Conservation (phyloP, 2,888 invertebrate species). For the Apotomis capreana region DNA sequence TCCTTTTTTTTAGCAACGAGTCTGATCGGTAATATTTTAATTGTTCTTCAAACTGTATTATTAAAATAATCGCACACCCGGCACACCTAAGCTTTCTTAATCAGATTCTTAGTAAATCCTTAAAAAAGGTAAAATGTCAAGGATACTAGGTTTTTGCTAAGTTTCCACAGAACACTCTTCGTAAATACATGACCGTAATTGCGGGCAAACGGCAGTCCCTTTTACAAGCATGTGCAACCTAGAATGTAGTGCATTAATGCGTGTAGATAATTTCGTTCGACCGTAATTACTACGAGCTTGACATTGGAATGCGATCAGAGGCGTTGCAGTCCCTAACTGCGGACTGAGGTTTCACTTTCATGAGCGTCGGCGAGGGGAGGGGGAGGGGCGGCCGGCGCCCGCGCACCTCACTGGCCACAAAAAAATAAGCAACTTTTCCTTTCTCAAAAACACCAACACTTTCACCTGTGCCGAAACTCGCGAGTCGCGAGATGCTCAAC, state of each 20-base stretch:
- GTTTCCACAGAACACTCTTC: neutral
- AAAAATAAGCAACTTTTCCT: constrained; percentile 80
- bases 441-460: constrained; percentile 80
- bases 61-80: too few species aligned
- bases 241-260: constrained; percentile 20
- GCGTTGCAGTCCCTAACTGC: constrained; percentile 52
- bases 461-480: constrained; percentile 76
- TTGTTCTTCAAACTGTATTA: too few species aligned
- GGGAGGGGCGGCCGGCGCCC: constrained; percentile 63
- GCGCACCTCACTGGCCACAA: constrained; percentile 68
- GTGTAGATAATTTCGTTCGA: neutral
- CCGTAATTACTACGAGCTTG: constrained; percentile 49
- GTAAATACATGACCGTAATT: neutral
- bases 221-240: constrained; percentile 8
- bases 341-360: constrained; percentile 72
- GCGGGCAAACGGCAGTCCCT: neutral
- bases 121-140: too few species aligned
- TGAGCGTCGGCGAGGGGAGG: constrained; percentile 48
- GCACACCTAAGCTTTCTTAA: too few species aligned
- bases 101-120: too few species aligned
- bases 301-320: constrained; percentile 48
- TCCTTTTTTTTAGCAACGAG: too few species aligned
- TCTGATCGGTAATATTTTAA: too few species aligned
- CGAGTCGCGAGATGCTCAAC: constrained; percentile 59
- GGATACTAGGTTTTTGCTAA: neutral